These are phyloP conservation scores for Cephus nigrinus DNA, from an alignment of 2,888 invertebrate species.

Conservation along the genomic window DNA sequence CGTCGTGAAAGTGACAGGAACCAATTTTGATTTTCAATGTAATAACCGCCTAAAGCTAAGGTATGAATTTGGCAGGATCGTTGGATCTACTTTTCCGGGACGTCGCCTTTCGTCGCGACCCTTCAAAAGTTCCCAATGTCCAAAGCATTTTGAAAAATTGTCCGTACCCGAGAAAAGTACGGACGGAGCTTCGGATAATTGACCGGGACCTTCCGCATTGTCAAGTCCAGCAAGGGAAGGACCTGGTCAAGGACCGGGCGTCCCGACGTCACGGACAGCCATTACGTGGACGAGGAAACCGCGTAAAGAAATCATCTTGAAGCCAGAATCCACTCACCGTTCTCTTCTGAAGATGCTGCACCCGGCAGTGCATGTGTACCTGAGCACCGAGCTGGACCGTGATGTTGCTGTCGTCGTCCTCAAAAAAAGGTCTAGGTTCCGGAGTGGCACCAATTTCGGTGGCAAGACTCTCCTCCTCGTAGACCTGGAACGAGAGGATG, in stretches of 20 bases:
- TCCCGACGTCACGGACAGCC: neutral
- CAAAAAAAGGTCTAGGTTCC: constrained; percentile 80
- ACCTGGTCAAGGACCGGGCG: neutral
- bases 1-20: too few species aligned
- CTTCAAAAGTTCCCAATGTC: too few species aligned
- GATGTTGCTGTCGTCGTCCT: constrained; percentile 71
- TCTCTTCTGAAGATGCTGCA: constrained; percentile 67
- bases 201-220: too few species aligned
- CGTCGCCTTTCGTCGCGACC: too few species aligned
- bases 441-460: constrained; percentile 69
- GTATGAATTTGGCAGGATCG: too few species aligned
- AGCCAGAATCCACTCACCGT: constrained; percentile 63
- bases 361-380: constrained; percentile 68
- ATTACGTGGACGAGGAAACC: too few species aligned
- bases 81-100: too few species aligned
- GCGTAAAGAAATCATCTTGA: neutral
- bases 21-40: too few species aligned
- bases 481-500: constrained; percentile 41
- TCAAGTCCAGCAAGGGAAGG: neutral
- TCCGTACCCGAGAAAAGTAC: too few species aligned
- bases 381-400: constrained; percentile 69
- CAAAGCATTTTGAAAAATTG: too few species aligned
- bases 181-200: too few species aligned
- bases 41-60: too few species aligned
- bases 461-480: constrained; percentile 59